Conservation (phyloP, 2,113 vertebrate species). For the Fregata magnificens region DNA sequence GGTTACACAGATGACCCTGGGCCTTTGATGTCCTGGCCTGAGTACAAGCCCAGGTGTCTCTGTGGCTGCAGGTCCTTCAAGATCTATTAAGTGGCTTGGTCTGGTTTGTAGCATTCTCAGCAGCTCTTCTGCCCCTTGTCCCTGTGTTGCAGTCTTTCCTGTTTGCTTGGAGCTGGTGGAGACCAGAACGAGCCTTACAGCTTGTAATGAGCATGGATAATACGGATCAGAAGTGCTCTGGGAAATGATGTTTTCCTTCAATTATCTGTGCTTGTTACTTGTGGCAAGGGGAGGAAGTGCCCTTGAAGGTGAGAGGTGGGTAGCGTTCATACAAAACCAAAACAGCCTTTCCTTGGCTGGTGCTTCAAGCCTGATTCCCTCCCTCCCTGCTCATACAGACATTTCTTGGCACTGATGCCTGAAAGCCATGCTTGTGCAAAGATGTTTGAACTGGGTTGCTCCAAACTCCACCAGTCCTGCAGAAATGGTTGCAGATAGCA, state of each 20-base stretch:
- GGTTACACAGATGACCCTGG: background rate
- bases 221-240: background rate
- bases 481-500: background rate
- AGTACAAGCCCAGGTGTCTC: background rate
- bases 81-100: background rate
- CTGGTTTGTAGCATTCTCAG: background rate
- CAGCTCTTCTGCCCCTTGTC: background rate
- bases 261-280: conserved; percentile 39
- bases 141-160: background rate
- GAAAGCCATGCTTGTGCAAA: background rate
- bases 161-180: background rate
- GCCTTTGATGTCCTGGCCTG: background rate
- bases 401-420: background rate
- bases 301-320: conserved; percentile 10
- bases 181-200: background rate
- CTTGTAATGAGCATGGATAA: background rate
- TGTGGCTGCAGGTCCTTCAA: background rate
- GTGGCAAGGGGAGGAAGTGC: background rate
- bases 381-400: background rate
- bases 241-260: conserved; percentile 24
- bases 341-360: background rate
- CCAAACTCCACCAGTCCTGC: background rate
- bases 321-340: background rate
- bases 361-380: background rate
- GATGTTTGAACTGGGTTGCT: background rate